Percentiles rank a stretch among this genome's conserved stretches.
phyloP scores from a whole-genome alignment of 2,113 vertebrate genomes.

The Sapayoa aenigma region DNA sequence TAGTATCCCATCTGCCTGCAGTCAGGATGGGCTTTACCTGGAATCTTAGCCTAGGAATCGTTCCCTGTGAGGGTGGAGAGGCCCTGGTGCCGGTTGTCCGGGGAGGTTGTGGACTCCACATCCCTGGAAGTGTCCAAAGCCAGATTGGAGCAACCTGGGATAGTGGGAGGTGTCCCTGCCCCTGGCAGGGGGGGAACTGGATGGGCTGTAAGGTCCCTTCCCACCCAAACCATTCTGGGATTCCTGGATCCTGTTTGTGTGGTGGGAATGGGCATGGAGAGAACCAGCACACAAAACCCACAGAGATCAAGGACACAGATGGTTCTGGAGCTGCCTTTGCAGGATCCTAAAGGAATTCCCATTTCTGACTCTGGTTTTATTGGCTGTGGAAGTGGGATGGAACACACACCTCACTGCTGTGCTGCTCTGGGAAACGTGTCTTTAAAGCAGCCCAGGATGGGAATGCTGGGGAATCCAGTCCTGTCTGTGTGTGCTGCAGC shows the following conservation, averaged over 20 bases:
- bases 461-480: neutral
- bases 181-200: too few relatives aligned
- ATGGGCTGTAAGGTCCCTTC: neutral
- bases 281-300: neutral
- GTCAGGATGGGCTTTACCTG: neutral
- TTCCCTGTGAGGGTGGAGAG: neutral
- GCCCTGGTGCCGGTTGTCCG: neutral
- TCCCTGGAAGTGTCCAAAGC: neutral
- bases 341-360: neutral
- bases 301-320: rapidly evolving
- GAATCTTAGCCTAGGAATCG: neutral
- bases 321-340: neutral
- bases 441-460: neutral
- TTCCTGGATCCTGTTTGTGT: neutral
- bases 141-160: neutral
- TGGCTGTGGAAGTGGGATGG: rapidly evolving
- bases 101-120: neutral
- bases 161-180: neutral
- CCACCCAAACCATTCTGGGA: neutral
- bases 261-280: neutral
- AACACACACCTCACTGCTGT: rapidly evolving
- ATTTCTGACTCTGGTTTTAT: neutral
- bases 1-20: neutral
- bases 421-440: neutral
- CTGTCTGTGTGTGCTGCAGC: neutral